These are phyloP conservation scores for Chloroclystis v-ata DNA, from an alignment of 2,888 invertebrate genomes.

Conservation along the genomic window DNA sequence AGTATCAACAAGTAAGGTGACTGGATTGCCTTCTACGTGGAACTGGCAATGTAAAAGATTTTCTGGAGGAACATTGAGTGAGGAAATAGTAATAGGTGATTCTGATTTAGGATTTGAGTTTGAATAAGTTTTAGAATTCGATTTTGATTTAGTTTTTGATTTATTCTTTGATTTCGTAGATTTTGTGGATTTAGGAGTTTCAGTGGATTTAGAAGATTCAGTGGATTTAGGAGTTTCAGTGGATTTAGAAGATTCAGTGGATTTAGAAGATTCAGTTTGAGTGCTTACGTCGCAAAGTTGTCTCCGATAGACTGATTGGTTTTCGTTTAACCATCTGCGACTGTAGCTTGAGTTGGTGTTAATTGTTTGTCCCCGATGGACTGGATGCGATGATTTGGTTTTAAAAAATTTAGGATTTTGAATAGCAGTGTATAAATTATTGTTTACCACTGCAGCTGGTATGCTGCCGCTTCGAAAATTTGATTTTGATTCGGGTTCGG, in stretches of 20 bases:
- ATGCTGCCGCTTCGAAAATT: background rate
- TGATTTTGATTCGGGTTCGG: background rate
- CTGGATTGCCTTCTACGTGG: slow-evolving; percentile 28
- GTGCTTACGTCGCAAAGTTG: slow-evolving; percentile 7
- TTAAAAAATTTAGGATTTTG: background rate
- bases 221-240: background rate
- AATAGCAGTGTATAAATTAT: too few relatives aligned
- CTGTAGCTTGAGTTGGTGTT: background rate
- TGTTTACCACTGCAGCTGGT: background rate
- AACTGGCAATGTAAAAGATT: slow-evolving; percentile 31
- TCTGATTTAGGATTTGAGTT: slow-evolving; percentile 7
- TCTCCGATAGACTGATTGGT: too few relatives aligned
- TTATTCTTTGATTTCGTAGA: too few relatives aligned
- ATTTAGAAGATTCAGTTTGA: slow-evolving; percentile 1
- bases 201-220: background rate
- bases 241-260: too few relatives aligned
- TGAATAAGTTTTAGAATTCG: slow-evolving; percentile 19
- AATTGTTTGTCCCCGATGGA: slow-evolving; percentile 9
- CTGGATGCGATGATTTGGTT: background rate
- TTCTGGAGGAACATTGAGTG: slow-evolving; percentile 34
- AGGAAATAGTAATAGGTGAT: slow-evolving; percentile 26
- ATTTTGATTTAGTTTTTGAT: slow-evolving; percentile 18
- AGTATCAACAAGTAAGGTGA: slow-evolving; percentile 30
- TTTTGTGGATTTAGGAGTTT: slow-evolving; percentile 3
- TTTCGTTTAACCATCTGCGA: too few relatives aligned